These are phyloP conservation scores for Gastrophryne carolinensis DNA, from an alignment of 2,797 vertebrate species.

Conservation along the genomic window DNA sequence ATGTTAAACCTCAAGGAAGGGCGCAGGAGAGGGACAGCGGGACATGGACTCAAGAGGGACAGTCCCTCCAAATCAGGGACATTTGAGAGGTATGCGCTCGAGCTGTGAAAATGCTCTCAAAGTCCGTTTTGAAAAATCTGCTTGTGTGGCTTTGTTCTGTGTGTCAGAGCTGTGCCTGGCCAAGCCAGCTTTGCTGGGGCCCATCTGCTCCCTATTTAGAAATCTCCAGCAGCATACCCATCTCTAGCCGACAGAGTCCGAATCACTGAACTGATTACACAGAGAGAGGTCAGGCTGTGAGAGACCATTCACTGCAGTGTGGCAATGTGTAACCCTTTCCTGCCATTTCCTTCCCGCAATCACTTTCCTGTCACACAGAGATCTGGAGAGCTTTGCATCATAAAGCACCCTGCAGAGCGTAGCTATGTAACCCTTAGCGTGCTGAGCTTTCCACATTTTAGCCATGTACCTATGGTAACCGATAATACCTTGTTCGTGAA, in stretches of 20 bases:
- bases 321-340: conserved; percentile 33
- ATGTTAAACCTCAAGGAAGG: too few relatives aligned
- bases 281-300: conserved; percentile 42
- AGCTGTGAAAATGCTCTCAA: conserved; percentile 16
- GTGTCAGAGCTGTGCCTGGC: conserved; percentile 33
- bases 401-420: conserved; percentile 27
- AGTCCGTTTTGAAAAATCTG: conserved; percentile 18
- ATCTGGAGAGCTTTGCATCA: conserved; percentile 20
- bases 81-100: too few relatives aligned
- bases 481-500: conserved; percentile 27
- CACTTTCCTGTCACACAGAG: conserved; percentile 1
- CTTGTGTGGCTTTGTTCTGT: conserved; percentile 41
- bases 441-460: neutral
- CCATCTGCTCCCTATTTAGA: conserved; percentile 49
- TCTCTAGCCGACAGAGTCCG: conserved; percentile 42
- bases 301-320: conserved; percentile 43
- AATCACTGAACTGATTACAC: conserved; percentile 51
- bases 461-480: conserved; percentile 31
- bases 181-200: conserved; percentile 45
- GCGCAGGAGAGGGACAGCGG: too few relatives aligned
- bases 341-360: neutral
- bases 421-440: conserved; percentile 34
- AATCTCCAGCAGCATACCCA: conserved; percentile 40
- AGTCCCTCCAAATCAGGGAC: too few relatives aligned
- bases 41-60: too few relatives aligned